Evolutionary conservation across 2,797 vertebrate genomes (phyloP).

Genomic region (Clarias pachynema): DNA sequence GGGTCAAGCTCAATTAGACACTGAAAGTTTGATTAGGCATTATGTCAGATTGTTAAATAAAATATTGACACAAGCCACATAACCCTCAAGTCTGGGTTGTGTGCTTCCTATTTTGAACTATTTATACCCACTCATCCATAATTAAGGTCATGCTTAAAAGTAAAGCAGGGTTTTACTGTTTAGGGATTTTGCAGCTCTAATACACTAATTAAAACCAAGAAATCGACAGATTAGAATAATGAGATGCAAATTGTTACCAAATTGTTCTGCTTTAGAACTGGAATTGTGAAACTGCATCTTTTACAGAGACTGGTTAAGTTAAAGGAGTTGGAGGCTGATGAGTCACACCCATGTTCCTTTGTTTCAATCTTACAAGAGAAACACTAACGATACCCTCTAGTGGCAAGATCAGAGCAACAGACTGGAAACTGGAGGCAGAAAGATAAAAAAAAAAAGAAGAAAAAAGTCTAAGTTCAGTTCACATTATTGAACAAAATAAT

Average conservation of each 20-base stretch:
- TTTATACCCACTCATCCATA: not conserved
- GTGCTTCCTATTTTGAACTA: not conserved
- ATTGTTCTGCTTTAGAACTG: not conserved
- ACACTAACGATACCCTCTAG: slow-evolving; percentile 45
- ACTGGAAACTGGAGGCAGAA: not conserved
- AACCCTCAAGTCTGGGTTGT: not conserved
- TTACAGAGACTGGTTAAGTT: not conserved
- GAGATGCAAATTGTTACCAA: not conserved
- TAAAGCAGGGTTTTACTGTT: no score
- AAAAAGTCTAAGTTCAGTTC: not conserved
- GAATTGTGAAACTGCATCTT: not conserved
- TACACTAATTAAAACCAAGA: not conserved
- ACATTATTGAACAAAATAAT: not conserved
- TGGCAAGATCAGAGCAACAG: slow-evolving; percentile 42
- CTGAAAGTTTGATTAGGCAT: not conserved
- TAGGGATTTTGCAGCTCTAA: not conserved
- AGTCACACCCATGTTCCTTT: slow-evolving; percentile 47
- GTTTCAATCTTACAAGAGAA: slow-evolving; percentile 31
- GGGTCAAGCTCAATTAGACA: not conserved
- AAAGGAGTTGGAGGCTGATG: not conserved
- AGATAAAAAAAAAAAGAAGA: not conserved
- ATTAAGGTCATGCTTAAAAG: not conserved
- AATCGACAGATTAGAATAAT: not conserved
- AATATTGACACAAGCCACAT: not conserved
- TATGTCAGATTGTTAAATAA: not conserved